Percentiles rank a stretch among this genome's conserved stretches.
Conservation (phyloP, 2,113 vertebrate species). For the Pterophyllum scalare region DNA sequence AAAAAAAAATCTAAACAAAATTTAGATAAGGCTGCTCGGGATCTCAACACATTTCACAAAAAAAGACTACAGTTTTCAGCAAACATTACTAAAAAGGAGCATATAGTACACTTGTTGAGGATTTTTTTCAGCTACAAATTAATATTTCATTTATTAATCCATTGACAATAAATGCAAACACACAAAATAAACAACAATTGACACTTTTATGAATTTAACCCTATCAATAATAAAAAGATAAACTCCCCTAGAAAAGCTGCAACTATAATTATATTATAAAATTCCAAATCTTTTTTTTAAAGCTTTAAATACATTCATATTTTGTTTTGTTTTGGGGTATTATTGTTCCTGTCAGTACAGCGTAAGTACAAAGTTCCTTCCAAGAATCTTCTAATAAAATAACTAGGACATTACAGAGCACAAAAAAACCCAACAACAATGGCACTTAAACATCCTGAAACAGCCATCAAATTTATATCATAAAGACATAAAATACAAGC, state of each 20-base stretch:
- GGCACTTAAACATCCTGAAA: background rate
- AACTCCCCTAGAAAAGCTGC: too few species aligned
- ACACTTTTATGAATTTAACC: background rate
- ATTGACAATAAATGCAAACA: background rate
- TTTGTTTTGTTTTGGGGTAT: background rate
- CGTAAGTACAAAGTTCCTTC: background rate
- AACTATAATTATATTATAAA: background rate
- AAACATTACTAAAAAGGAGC: background rate
- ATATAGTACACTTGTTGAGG: background rate
- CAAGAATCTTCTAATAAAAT: background rate
- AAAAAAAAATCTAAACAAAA: background rate
- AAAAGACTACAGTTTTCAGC: background rate
- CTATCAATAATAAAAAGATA: background rate
- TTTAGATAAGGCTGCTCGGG: background rate
- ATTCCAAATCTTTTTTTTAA: background rate
- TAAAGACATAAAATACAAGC: constrained; percentile 38
- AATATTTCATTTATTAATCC: accelerated
- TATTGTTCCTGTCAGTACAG: background rate
- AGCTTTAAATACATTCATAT: background rate
- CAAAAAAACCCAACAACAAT: background rate
- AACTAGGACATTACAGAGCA: background rate
- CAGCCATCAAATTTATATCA: constrained; percentile 14
- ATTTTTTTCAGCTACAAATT: background rate
- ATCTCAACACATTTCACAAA: background rate
- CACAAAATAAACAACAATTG: background rate